Evolutionary conservation across 2,113 vertebrate genomes (phyloP).

Genomic region (Tetrao urogallus): DNA sequence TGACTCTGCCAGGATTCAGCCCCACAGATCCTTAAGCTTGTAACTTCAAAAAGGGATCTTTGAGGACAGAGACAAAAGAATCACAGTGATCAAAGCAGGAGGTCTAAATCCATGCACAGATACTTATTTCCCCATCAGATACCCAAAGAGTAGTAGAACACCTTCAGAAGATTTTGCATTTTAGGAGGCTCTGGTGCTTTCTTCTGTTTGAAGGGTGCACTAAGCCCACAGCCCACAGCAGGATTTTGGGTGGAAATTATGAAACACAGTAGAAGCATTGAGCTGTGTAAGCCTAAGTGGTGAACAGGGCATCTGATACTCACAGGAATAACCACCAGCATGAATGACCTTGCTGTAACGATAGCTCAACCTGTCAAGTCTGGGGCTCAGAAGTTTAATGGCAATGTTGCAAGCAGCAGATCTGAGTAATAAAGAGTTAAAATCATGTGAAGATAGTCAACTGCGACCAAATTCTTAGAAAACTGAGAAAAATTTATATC

Average conservation of each 20-base stretch:
- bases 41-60: background rate
- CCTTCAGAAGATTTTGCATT: background rate
- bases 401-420: constrained; percentile 84
- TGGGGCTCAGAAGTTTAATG: constrained; percentile 81
- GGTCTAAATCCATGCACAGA: background rate
- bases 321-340: constrained; percentile 77
- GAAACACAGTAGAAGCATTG: background rate
- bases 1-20: background rate
- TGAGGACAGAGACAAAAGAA: background rate
- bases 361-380: constrained; percentile 77
- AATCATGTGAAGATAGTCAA: background rate
- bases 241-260: background rate
- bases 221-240: background rate
- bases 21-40: background rate
- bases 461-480: background rate
- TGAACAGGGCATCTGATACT: constrained; percentile 33
- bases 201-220: background rate
- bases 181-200: background rate
- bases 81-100: background rate
- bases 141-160: background rate
- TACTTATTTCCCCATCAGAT: background rate
- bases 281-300: background rate
- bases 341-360: constrained; percentile 85
- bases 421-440: constrained; percentile 62
- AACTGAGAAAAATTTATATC: background rate